Base-by-base conservation (phyloP, 2,797 vertebrate species). In the Poecilia velifera region DNA sequence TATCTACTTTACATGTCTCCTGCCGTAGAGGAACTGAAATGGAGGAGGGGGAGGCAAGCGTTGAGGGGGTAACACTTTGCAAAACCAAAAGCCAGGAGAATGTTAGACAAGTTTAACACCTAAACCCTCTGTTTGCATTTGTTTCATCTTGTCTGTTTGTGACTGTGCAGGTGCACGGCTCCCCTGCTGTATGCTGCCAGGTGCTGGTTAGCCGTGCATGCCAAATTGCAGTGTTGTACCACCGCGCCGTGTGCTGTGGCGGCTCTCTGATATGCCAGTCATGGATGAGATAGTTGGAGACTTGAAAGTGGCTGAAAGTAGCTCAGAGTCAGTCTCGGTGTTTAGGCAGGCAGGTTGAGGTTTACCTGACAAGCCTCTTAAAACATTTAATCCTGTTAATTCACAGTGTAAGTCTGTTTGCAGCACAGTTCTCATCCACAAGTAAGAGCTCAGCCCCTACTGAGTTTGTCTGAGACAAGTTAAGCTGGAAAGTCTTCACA, bases 361-460 rank as follows among this genome's bases (percentile, higher is more conserved):
- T 94, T 94, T 95, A 94, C 93, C 93, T 95, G 91, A 93, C 94
- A 95, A 95, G 93, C 93, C 91, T 91, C 92, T 90, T 94, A 93
- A 92, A 94, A 91, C 86, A 90, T 79, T 88, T 93, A 95, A 94
- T 94, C 93, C 92, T 86, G 87, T 93, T 95, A 93, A 95, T 95
- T 95, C 93, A 92, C 88, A 93, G 92, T 92, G 94, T 94, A 93
- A 94, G 87, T 90, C 92, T 89, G 90, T 93, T 94, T 92, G 88
- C 87, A 81, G 85, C 82, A 76, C 88, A 87, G 84, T 89, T 90
- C 84, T 90, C 91, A 90, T 89, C 85, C 87, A 86, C 91, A 90
- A 89, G 88, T 77, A 78, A 79, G 77, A 91, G 90, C 92, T 92
- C 89, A 92, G 88, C 87, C 77, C 62, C 73, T 68, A 77, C 89